phyloP scores from a whole-genome alignment of 2,888 invertebrate genomes.

The Saturnia pavonia region DNA sequence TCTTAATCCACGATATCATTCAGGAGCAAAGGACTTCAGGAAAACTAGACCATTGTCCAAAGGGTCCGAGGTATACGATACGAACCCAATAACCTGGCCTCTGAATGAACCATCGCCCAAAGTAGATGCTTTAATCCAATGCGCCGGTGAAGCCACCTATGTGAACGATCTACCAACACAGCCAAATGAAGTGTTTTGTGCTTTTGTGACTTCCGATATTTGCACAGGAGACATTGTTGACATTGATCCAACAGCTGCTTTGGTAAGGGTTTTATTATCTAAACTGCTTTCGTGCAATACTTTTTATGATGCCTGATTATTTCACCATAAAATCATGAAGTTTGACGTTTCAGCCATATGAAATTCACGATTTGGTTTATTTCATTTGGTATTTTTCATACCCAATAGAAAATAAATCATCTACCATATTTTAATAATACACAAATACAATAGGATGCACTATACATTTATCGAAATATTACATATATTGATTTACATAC shows the following conservation, averaged over 20 bases:
- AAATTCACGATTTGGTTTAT: not conserved
- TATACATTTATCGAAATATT: not conserved
- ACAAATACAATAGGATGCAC: not conserved
- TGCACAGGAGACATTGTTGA: constrained; percentile 80
- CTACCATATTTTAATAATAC: not conserved
- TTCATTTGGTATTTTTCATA: not conserved
- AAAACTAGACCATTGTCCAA: constrained; percentile 81
- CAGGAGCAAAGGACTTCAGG: constrained; percentile 74
- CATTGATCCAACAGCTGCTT: constrained; percentile 83
- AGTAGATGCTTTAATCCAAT: constrained; percentile 82
- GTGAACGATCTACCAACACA: constrained; percentile 82
- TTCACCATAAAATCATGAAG: not conserved
- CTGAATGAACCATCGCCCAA: constrained; percentile 85
- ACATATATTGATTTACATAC: too few species aligned
- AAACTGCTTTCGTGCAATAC: not conserved
- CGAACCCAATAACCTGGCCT: constrained; percentile 84
- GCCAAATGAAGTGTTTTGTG: constrained; percentile 84
- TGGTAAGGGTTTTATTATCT: constrained; percentile 68
- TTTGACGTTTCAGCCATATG: not conserved
- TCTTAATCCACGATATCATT: constrained; percentile 69
- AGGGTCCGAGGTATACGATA: constrained; percentile 84
- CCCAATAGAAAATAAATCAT: not conserved
- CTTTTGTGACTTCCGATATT: constrained; percentile 82
- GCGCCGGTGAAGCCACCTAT: constrained; percentile 85
- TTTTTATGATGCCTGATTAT: not conserved